Evolutionary conservation across 2,797 vertebrate species (phyloP), one percentile per base, ranked within the genome.

Genomic region (Chaunax sp.): DNA sequence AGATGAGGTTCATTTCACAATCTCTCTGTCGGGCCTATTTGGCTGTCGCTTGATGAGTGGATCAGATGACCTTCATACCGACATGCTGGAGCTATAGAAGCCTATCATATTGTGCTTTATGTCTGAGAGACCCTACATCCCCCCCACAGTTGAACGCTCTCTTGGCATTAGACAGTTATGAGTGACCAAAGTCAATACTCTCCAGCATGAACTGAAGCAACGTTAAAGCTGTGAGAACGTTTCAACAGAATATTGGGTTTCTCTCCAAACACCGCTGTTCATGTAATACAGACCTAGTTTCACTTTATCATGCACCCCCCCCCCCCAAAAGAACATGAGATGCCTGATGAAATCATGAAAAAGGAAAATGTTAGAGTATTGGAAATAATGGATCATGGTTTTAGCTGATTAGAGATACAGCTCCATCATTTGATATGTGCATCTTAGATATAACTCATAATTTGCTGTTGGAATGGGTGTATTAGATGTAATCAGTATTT

Each of bases 331-430:
- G 55, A 86, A 88, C 64, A 30, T 51, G 62, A 89, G 69, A 79
- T 47, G 54, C 59, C 52, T 22, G 83, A 71, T 89, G 75, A 88
- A 87, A 86, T 77, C 69, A 75, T 87, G 78, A 60, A 83, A 69
- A 83, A 57, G 53, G 69, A 70, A 38, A 44, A 73, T 69, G 65
- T 82, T 82, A 26, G 60, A 47, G 63, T 86, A 49, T 50, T 63
- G 47, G 51, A 62, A 40, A 66, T 55, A 37, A 62, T 28, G 25
- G 3, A 51, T 69, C 25, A 43, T 75, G 33, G 41, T 67, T 77
- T 43, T 37, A 33, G 19, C 19, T 52, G 16, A 58, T 70, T 12
- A 41, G 19, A 6, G 18, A 58, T 60, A 56, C 8, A 22, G 8
- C 28, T 43, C 14, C 19, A 19, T 50, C 3, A 38, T 51, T 51